Evolutionary conservation across 1,140 invertebrate genomes (phyloP).

Genomic region (Euwallacea similis): DNA sequence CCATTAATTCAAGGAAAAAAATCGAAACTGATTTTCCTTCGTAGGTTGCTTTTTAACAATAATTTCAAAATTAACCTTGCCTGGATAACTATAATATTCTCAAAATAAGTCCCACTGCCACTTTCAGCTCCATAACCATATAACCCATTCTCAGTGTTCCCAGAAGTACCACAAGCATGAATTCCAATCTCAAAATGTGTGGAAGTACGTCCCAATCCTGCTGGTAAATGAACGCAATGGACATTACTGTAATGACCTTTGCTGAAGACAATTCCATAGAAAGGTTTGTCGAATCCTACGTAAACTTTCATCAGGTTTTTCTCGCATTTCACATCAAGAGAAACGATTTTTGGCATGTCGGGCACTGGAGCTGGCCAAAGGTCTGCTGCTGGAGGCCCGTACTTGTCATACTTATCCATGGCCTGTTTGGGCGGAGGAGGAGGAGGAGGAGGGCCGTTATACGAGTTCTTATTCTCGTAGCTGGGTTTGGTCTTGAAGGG

Average conservation of each 20-base stretch:
- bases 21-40: neutral
- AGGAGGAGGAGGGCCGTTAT: slow-evolving; percentile 68
- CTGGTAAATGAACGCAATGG: slow-evolving; percentile 88
- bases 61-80: slow-evolving; percentile 3
- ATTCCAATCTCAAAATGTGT: slow-evolving; percentile 90
- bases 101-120: slow-evolving; percentile 89
- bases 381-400: slow-evolving; percentile 58
- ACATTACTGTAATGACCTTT: slow-evolving; percentile 91
- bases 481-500: slow-evolving; percentile 45
- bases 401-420: slow-evolving; percentile 60
- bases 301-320: slow-evolving; percentile 93
- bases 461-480: slow-evolving; percentile 59
- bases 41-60: neutral
- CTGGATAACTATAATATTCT: slow-evolving; percentile 87
- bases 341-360: slow-evolving; percentile 90
- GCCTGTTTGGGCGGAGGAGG: slow-evolving; percentile 59
- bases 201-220: slow-evolving; percentile 79
- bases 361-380: slow-evolving; percentile 77
- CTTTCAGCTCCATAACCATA: slow-evolving; percentile 81
- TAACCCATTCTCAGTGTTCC: slow-evolving; percentile 85
- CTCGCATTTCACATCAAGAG: slow-evolving; percentile 91
- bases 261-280: slow-evolving; percentile 92
- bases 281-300: slow-evolving; percentile 88
- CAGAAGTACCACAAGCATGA: slow-evolving; percentile 87
- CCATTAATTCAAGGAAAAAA: neutral